Conservation (phyloP, 2,888 invertebrate genomes). For the Apodemia mormo region DNA sequence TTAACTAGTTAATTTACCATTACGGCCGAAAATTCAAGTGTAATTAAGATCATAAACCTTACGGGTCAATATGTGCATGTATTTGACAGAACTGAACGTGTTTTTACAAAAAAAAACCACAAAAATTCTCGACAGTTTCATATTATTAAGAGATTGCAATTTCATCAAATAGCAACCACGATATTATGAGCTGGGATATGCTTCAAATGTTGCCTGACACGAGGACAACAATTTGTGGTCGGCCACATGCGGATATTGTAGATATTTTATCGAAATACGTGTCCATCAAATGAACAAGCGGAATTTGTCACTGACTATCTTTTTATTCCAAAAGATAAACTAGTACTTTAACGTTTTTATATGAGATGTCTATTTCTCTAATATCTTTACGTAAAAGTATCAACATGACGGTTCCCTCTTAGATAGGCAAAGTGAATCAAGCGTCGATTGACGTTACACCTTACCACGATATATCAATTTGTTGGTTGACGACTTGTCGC, state of each 20-base stretch:
- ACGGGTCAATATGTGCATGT: too few relatives aligned
- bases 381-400: too few relatives aligned
- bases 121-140: neutral
- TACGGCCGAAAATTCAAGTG: too few relatives aligned
- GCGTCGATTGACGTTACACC: too few relatives aligned
- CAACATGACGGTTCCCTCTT: too few relatives aligned
- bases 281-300: slow-evolving; percentile 10
- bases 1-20: too few relatives aligned
- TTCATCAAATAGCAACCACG: slow-evolving; percentile 11
- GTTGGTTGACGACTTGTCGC: too few relatives aligned
- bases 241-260: slow-evolving; percentile 15
- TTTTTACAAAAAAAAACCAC: neutral
- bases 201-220: neutral
- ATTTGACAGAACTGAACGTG: neutral
- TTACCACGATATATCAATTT: too few relatives aligned
- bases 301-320: slow-evolving; percentile 13
- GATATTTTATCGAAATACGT: slow-evolving; percentile 18
- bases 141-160: slow-evolving; percentile 12
- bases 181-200: slow-evolving; percentile 5
- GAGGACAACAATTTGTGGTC: slow-evolving; percentile 1
- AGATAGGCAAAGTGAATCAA: too few relatives aligned
- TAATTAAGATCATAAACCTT: too few relatives aligned
- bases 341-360: neutral
- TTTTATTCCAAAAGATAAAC: slow-evolving; percentile 8
- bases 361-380: neutral